phyloP scores from a whole-genome alignment of 2,888 invertebrate genomes.

The Diplazon laetatorius region DNA sequence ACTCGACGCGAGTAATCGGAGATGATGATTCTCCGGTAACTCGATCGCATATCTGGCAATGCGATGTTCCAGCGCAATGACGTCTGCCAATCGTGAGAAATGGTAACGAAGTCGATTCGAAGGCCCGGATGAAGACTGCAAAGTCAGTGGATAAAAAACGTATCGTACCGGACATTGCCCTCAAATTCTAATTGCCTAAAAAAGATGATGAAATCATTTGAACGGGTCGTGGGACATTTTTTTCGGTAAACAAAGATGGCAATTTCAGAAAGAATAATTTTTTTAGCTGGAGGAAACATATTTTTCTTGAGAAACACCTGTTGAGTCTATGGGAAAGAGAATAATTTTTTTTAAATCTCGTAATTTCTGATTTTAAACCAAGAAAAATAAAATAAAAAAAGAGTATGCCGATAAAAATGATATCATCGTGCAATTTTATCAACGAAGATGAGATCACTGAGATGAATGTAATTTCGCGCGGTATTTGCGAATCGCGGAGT shows the following conservation, averaged over 20 bases:
- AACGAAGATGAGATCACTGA: constrained; percentile 6
- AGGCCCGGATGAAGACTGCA: neutral
- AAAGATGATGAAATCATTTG: too few relatives aligned
- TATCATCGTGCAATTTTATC: neutral
- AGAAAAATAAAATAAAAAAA: neutral
- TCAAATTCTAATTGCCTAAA: too few relatives aligned
- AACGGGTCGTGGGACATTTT: too few relatives aligned
- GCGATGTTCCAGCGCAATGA: neutral
- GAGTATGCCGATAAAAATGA: neutral
- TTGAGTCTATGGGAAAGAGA: too few relatives aligned
- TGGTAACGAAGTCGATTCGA: neutral
- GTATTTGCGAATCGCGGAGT: neutral
- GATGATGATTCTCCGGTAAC: constrained; percentile 29
- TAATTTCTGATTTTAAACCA: neutral
- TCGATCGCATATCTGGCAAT: constrained; percentile 22
- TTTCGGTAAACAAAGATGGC: too few relatives aligned
- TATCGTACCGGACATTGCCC: neutral
- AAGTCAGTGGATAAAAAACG: neutral
- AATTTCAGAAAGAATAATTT: too few relatives aligned
- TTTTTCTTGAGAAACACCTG: too few relatives aligned
- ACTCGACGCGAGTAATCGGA: constrained; percentile 11
- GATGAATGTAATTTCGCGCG: constrained; percentile 3
- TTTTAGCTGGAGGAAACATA: too few relatives aligned
- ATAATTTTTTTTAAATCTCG: neutral
- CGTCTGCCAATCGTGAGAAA: neutral